phyloP scores from a whole-genome alignment of 2,888 invertebrate genomes.

The Acanthosepion esculentum region DNA sequence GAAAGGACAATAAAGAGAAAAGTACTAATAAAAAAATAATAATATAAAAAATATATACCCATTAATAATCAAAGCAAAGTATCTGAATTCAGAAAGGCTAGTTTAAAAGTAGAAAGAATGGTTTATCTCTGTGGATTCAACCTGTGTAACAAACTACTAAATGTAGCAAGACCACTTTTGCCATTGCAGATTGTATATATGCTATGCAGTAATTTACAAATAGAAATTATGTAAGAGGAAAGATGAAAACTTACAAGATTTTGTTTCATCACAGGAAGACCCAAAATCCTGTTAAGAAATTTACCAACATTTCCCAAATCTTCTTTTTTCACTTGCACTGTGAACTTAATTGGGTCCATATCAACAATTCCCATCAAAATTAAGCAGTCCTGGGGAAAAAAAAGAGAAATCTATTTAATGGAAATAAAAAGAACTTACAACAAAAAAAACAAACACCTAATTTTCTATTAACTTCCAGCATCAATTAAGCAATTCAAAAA shows the following conservation, averaged over 20 bases:
- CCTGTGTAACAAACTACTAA: neutral
- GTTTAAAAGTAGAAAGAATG: neutral
- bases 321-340: slow-evolving; percentile 65
- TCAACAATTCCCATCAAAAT: slow-evolving; percentile 71
- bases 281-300: slow-evolving; percentile 73
- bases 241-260: slow-evolving; percentile 64
- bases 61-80: neutral
- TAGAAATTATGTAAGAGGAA: neutral
- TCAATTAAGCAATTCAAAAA: no score
- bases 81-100: neutral
- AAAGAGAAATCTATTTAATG: no score
- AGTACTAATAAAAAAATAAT: no score
- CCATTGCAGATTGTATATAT: neutral
- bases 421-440: neutral
- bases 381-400: slow-evolving; percentile 65
- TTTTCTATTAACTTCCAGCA: no score
- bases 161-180: neutral
- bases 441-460: no score
- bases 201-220: neutral
- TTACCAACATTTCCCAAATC: slow-evolving; percentile 69
- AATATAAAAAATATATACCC: no score
- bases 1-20: no score
- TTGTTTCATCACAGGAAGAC: slow-evolving; percentile 68
- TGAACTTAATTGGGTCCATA: slow-evolving; percentile 58
- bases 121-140: no score